These are phyloP conservation scores for Paedocypris micromegethes DNA, from an alignment of 2,797 vertebrate genomes.

Conservation along the genomic window DNA sequence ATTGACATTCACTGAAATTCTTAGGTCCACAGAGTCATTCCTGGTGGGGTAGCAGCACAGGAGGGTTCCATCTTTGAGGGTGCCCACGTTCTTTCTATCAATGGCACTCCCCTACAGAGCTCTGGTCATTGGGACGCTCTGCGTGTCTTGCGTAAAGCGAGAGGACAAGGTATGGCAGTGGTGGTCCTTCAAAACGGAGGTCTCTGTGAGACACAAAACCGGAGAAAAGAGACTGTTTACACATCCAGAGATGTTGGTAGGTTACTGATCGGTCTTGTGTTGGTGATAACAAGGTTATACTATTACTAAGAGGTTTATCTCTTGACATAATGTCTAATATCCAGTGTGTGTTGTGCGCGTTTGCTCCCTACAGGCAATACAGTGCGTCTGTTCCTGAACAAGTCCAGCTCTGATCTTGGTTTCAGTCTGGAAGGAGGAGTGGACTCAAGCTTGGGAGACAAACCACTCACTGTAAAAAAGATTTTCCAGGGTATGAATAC, in stretches of 20 bases:
- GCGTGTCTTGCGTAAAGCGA: constrained; percentile 61
- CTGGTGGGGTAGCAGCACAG: constrained; percentile 65
- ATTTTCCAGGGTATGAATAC: constrained; percentile 70
- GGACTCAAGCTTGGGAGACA: constrained; percentile 64
- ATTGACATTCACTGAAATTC: background rate
- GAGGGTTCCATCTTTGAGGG: constrained; percentile 71
- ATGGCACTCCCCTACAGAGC: constrained; percentile 63
- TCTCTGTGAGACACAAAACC: constrained; percentile 17
- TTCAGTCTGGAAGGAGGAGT: constrained; percentile 74
- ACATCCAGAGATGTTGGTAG: constrained; percentile 34
- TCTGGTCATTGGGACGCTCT: constrained; percentile 68
- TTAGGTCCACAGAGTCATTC: constrained; percentile 73
- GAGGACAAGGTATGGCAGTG: constrained; percentile 62
- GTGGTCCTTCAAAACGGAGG: constrained; percentile 67
- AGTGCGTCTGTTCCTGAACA: constrained; percentile 62
- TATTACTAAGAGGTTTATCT: background rate
- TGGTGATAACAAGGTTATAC: background rate
- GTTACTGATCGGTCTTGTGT: constrained; percentile 29
- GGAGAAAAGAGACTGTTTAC: constrained; percentile 15
- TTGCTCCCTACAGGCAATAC: constrained; percentile 50
- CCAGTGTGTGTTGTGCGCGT: constrained; percentile 12
- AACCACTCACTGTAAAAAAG: constrained; percentile 69
- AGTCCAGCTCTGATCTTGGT: constrained; percentile 68
- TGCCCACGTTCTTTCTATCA: constrained; percentile 72
- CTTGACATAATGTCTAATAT: background rate